Conservation (phyloP, 2,888 invertebrate species). For the Adela reaumurella region DNA sequence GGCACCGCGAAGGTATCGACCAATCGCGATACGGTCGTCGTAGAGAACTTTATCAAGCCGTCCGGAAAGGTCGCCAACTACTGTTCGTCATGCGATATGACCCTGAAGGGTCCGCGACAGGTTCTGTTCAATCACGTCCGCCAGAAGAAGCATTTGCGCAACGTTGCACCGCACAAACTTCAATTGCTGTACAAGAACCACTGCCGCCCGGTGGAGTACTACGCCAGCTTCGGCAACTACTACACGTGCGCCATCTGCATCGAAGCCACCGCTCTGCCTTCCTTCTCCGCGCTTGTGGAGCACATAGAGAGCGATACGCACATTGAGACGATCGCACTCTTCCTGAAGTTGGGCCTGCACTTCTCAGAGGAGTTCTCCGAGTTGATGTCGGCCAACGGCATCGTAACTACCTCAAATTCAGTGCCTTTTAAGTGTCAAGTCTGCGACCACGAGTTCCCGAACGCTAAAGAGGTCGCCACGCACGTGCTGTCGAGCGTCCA, state of each 20-base stretch:
- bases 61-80: constrained; percentile 42
- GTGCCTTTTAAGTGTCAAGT: constrained; percentile 22
- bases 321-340: constrained; percentile 30
- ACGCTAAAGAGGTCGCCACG: constrained; percentile 23
- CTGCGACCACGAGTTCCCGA: constrained; percentile 26
- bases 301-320: constrained; percentile 38
- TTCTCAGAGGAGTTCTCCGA: constrained; percentile 17
- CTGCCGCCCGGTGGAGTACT: constrained; percentile 41
- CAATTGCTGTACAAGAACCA: constrained; percentile 35
- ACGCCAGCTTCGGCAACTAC: constrained; percentile 44
- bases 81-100: constrained; percentile 45
- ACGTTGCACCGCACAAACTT: constrained; percentile 41
- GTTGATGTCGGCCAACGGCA: constrained; percentile 24
- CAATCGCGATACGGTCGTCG: constrained; percentile 37
- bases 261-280: constrained; percentile 31
- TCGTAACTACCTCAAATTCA: constrained; percentile 15
- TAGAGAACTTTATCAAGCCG: constrained; percentile 45
- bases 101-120: constrained; percentile 41
- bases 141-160: constrained; percentile 45
- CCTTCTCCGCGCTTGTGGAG: constrained; percentile 39
- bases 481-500: constrained; percentile 30
- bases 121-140: constrained; percentile 47
- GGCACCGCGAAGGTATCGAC: constrained; percentile 40
- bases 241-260: constrained; percentile 42
- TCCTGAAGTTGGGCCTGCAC: constrained; percentile 30